A percentile compares a stretch with the other conserved stretches of the same genome.
phyloP scores from a whole-genome alignment of 2,888 invertebrate species.

The Xanthia icteritia region DNA sequence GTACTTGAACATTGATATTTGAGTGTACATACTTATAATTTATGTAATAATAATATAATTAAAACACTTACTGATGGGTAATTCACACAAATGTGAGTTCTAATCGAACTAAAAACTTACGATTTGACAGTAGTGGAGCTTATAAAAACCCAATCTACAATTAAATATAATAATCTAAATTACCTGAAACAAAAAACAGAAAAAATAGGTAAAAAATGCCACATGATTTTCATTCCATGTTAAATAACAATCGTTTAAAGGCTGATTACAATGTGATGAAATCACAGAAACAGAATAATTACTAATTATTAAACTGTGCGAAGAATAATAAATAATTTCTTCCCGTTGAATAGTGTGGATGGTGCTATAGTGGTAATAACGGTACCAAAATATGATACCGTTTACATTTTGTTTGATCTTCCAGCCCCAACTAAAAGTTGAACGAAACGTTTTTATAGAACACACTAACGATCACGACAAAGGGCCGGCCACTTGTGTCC shows the following conservation, averaged over 20 bases:
- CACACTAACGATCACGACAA: conserved; percentile 32
- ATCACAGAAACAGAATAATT: not conserved
- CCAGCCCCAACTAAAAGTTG: conserved; percentile 1
- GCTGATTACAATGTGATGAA: not conserved
- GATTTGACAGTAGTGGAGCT: not conserved
- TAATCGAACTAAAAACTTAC: conserved; percentile 33
- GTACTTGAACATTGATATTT: too few relatives aligned
- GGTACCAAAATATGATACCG: not conserved
- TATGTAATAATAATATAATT: too few relatives aligned
- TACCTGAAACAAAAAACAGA: conserved; percentile 57
- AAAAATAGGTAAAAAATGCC: not conserved
- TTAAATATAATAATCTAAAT: too few relatives aligned
- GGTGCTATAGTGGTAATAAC: too few relatives aligned
- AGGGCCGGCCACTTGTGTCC: conserved; percentile 48
- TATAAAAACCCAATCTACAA: conserved; percentile 7
- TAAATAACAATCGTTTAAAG: not conserved
- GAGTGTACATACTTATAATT: too few relatives aligned
- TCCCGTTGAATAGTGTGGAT: conserved; percentile 6
- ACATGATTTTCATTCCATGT: not conserved
- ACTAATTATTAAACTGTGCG: not conserved
- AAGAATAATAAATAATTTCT: not conserved
- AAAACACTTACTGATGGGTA: too few relatives aligned
- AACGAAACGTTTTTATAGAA: conserved; percentile 29
- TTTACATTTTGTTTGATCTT: not conserved
- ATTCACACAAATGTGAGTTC: too few relatives aligned